Conservation (phyloP, 2,888 invertebrate genomes). For the Erebia aethiops region DNA sequence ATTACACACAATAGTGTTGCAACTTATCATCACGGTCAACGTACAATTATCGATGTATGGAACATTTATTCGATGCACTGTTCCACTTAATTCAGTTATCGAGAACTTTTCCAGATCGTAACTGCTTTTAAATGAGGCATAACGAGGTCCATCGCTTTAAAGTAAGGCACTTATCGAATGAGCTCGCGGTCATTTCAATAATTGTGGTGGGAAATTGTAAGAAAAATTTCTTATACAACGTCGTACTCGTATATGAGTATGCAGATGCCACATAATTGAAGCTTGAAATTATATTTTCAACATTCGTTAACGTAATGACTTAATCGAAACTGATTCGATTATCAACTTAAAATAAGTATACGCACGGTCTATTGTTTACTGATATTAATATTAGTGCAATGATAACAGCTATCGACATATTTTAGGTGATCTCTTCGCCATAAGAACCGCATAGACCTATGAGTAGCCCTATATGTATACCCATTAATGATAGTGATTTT, state of each 20-base stretch:
- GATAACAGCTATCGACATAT: too few species aligned
- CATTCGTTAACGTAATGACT: neutral
- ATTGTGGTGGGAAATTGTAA: slow-evolving; percentile 47
- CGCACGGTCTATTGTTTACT: neutral
- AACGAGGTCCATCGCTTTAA: slow-evolving; percentile 56
- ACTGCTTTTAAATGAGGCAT: slow-evolving; percentile 67
- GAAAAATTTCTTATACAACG: slow-evolving; percentile 53
- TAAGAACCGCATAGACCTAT: too few species aligned
- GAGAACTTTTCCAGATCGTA: slow-evolving; percentile 66
- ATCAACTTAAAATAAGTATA: neutral
- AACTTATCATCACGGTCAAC: slow-evolving; percentile 66
- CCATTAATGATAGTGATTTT: too few species aligned
- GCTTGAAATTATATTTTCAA: slow-evolving; percentile 7
- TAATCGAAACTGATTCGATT: slow-evolving; percentile 3
- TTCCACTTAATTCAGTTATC: slow-evolving; percentile 57
- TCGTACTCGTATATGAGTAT: neutral
- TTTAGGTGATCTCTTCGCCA: too few species aligned
- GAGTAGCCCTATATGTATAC: too few species aligned
- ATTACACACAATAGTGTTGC: slow-evolving; percentile 76
- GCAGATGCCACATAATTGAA: neutral
- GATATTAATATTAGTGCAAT: neutral
- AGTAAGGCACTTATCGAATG: slow-evolving; percentile 57
- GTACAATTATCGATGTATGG: slow-evolving; percentile 69
- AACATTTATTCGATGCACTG: slow-evolving; percentile 63
- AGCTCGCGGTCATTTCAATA: slow-evolving; percentile 54